Evolutionary conservation across 2,113 vertebrate genomes (phyloP).

Genomic region (Crotalus tigris): DNA sequence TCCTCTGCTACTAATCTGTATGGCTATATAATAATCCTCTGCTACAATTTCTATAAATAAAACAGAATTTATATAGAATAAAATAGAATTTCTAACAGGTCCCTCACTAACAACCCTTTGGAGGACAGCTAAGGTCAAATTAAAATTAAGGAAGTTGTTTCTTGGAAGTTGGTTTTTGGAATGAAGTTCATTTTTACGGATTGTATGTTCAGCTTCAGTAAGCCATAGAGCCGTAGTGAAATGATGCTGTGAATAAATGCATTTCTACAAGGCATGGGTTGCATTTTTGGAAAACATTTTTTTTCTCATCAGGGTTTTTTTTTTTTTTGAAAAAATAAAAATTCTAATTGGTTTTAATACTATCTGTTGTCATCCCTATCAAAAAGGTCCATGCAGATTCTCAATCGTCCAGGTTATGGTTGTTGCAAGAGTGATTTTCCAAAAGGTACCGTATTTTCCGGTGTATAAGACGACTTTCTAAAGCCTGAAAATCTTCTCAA

Average conservation of each 20-base stretch:
- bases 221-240: neutral
- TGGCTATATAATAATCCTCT: too few species aligned
- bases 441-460: too few species aligned
- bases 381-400: too few species aligned
- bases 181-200: neutral
- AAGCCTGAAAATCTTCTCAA: too few species aligned
- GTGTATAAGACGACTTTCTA: too few species aligned
- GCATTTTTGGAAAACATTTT: neutral
- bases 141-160: neutral
- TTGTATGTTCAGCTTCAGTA: neutral
- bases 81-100: too few species aligned
- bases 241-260: neutral
- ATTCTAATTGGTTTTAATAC: neutral
- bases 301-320: neutral
- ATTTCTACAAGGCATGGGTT: neutral
- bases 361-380: neutral
- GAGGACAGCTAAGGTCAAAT: neutral
- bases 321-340: neutral
- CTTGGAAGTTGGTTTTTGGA: neutral
- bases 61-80: too few species aligned
- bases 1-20: too few species aligned
- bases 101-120: neutral
- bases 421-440: too few species aligned
- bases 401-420: too few species aligned
- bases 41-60: too few species aligned